Evolutionary conservation across 2,888 invertebrate species (phyloP).

Genomic region (Meganola albula): DNA sequence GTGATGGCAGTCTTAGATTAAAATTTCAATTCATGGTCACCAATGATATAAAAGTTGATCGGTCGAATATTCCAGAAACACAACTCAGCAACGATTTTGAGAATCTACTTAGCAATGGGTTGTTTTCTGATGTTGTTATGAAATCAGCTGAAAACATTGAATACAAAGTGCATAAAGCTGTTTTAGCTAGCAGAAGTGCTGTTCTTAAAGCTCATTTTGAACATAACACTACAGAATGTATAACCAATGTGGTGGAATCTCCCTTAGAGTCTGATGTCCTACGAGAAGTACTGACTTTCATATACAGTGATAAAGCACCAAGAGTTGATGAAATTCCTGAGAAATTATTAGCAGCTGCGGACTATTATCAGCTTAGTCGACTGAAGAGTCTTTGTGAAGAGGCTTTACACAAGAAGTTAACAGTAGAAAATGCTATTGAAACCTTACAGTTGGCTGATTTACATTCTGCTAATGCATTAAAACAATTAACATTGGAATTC

Average conservation of each 20-base stretch:
- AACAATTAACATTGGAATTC: constrained; percentile 58
- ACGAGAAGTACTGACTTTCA: constrained; percentile 57
- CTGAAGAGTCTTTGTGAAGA: constrained; percentile 64
- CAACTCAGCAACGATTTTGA: constrained; percentile 63
- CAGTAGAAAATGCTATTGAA: constrained; percentile 67
- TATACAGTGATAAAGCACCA: constrained; percentile 67
- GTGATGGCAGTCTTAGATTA: constrained; percentile 59
- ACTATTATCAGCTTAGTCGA: constrained; percentile 61
- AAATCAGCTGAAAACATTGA: constrained; percentile 59
- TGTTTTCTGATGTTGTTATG: constrained; percentile 63
- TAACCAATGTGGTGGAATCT: constrained; percentile 58
- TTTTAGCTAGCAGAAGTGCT: constrained; percentile 61
- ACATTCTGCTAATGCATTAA: constrained; percentile 57
- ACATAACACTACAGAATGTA: constrained; percentile 62
- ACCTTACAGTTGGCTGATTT: constrained; percentile 63
- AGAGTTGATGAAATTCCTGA: constrained; percentile 66
- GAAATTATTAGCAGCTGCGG: constrained; percentile 61
- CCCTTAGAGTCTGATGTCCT: constrained; percentile 60
- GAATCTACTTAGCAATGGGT: constrained; percentile 52
- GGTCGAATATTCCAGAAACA: constrained; percentile 46
- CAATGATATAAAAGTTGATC: constrained; percentile 59
- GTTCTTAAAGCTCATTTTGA: constrained; percentile 68
- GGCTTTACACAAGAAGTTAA: constrained; percentile 60
- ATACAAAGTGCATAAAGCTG: constrained; percentile 63
- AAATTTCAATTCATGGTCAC: constrained; percentile 66